Conservation (phyloP, 2,888 invertebrate genomes). For the Psylliodes chrysocephalus region DNA sequence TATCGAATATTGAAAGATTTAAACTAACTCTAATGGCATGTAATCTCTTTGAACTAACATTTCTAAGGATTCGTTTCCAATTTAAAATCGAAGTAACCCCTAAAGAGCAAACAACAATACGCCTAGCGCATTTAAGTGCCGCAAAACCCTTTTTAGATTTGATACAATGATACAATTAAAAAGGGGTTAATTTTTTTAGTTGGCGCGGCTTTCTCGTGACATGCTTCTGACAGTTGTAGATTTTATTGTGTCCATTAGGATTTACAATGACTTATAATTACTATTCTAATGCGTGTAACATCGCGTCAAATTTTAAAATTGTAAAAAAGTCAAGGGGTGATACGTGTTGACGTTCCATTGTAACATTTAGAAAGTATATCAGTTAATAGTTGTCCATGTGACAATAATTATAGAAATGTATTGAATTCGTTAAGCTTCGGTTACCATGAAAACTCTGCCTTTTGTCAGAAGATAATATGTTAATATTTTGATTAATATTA, state of each 20-base stretch:
- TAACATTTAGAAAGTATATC: too few species aligned
- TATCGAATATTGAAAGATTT: too few species aligned
- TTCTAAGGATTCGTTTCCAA: background rate
- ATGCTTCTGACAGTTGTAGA: conserved; percentile 54
- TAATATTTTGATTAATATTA: too few species aligned
- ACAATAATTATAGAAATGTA: too few species aligned
- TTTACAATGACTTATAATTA: conserved; percentile 55
- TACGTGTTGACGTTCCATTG: too few species aligned
- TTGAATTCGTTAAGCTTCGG: too few species aligned
- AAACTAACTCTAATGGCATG: too few species aligned
- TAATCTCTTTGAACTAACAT: background rate
- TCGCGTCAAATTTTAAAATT: conserved; percentile 42
- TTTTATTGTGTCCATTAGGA: conserved; percentile 50
- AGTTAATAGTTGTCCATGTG: too few species aligned
- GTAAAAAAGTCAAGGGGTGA: conserved; percentile 3
- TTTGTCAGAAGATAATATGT: too few species aligned
- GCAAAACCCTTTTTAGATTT: conserved; percentile 41
- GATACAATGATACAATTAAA: conserved; percentile 44
- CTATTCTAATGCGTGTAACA: conserved; percentile 44
- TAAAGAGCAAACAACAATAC: conserved; percentile 8
- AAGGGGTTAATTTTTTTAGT: conserved; percentile 51
- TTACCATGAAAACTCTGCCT: too few species aligned
- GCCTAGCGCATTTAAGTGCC: conserved; percentile 14
- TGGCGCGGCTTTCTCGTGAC: conserved; percentile 51
- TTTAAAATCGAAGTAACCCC: conserved; percentile 12